phyloP scores from a whole-genome alignment of 2,113 vertebrate genomes.

The Petrocephalus zakoni region DNA sequence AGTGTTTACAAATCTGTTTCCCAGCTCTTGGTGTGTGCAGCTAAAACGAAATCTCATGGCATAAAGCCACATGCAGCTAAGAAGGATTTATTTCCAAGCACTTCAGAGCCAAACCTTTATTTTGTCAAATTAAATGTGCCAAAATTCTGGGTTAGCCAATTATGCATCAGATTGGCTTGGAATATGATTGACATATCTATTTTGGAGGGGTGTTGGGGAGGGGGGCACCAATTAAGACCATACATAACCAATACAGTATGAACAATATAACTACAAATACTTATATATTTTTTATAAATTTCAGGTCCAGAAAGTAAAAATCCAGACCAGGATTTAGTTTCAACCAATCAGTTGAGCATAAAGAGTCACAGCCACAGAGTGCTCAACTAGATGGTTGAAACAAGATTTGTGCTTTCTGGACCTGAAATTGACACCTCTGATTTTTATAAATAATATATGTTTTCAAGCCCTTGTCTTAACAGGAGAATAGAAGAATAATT shows the following conservation, averaged over 20 bases:
- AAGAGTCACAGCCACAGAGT: no score
- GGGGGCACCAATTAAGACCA: not conserved
- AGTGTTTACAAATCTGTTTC: slow-evolving; percentile 55
- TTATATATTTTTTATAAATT: no score
- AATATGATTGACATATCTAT: not conserved
- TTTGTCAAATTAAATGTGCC: slow-evolving; percentile 12
- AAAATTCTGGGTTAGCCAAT: slow-evolving; percentile 8
- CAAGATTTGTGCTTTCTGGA: no score
- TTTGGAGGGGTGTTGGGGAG: not conserved
- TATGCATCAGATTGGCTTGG: not conserved
- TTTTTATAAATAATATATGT: not conserved
- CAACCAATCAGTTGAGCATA: no score
- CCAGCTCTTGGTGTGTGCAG: slow-evolving; percentile 34
- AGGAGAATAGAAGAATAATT: not conserved
- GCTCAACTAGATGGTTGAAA: no score
- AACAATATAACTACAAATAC: not conserved
- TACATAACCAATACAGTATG: not conserved
- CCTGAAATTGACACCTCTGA: no score
- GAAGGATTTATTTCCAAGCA: slow-evolving; percentile 38
- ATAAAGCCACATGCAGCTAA: slow-evolving; percentile 34
- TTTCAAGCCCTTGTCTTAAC: not conserved
- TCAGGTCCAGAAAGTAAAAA: no score
- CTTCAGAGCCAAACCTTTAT: slow-evolving; percentile 38
- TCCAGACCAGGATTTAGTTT: no score
- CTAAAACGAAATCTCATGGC: slow-evolving; percentile 40